These are phyloP conservation scores for Otolemur garnettii DNA, from an alignment of 2,113 vertebrate species.

Conservation along the genomic window DNA sequence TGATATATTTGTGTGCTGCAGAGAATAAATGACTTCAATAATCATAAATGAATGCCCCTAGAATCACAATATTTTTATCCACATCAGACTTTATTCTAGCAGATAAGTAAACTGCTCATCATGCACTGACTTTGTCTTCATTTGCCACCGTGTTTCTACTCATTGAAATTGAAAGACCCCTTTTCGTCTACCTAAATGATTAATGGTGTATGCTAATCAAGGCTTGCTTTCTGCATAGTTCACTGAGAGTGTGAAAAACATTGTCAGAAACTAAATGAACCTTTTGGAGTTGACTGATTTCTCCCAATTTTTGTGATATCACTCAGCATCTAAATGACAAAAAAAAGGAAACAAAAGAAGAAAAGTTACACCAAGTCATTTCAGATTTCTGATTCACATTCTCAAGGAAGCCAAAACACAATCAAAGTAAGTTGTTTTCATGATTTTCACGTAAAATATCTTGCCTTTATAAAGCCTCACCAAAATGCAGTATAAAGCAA, in stretches of 20 bases:
- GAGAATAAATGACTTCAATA: conserved; percentile 69
- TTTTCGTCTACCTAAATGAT: conserved; percentile 81
- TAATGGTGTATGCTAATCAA: conserved; percentile 84
- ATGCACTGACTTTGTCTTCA: conserved; percentile 74
- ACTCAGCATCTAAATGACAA: conserved; percentile 26
- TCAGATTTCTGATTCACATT: conserved; percentile 45
- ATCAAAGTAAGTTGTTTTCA: background rate
- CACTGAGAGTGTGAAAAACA: conserved; percentile 71
- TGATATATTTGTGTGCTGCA: conserved; percentile 42
- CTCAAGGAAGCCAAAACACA: background rate
- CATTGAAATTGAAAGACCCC: conserved; percentile 77
- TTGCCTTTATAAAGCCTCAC: background rate
- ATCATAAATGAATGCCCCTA: conserved; percentile 61
- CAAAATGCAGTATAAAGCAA: conserved; percentile 26
- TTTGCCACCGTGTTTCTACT: conserved; percentile 73
- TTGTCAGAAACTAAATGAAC: conserved; percentile 80
- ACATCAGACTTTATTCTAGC: conserved; percentile 71
- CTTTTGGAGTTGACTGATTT: conserved; percentile 64
- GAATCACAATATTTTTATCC: conserved; percentile 50
- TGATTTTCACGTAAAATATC: background rate
- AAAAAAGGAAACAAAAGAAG: background rate
- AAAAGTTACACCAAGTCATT: background rate
- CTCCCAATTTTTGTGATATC: conserved; percentile 31
- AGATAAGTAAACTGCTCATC: conserved; percentile 70
- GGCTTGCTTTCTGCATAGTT: conserved; percentile 64